Base-by-base conservation (phyloP, 2,113 vertebrate genomes). In the Garra rufa region DNA sequence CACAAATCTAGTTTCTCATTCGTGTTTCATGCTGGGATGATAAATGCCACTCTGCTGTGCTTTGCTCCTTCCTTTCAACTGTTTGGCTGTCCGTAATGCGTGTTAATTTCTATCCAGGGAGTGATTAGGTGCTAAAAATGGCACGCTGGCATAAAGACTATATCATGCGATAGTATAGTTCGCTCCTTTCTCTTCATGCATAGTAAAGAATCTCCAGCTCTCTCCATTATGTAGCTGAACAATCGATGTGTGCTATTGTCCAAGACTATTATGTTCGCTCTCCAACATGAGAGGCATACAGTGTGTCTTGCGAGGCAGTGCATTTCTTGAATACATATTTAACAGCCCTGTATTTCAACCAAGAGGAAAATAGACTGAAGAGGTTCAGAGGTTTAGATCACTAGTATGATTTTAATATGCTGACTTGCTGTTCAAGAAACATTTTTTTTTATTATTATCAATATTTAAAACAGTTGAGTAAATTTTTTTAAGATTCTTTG, bases 71-170 rank as follows among this genome's bases (percentile, higher is more conserved):
- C 67, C 52, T 74, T 41, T 43, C 11, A 73, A 61, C 74, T 74
- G 81, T 82, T 82, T 57, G 67, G 30, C 65, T 82, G 65, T 71
- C 81, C 57, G 67, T 41, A 55, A 57, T 82, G 71, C 52, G 8
- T 59, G 67, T 82, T 48, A 17, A 50, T 74, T 28, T 28, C 71
- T 75, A 75, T 19, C 26, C 48, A 21, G 34, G 17, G 9, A 44
- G 3, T 11, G 50, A 83, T 59, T 83, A 74, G 26, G 52, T 61
- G 17, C 34, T 71, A 52, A 70, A 82, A 52, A 82, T 43, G 21
- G 34, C 81, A 52, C 30, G 24, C 24, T 74, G 48, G 21, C 21
- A 50, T 75, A 75, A 52, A 75, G 46, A 28, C 44, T 50, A 52
- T 57, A 57, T 57, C 70, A 63, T 38, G n/a, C 30, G n/a, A 13